Percentiles rank a stretch among this genome's conserved stretches.
Conservation (phyloP, 2,113 vertebrate species). For the Nothocercus julius region DNA sequence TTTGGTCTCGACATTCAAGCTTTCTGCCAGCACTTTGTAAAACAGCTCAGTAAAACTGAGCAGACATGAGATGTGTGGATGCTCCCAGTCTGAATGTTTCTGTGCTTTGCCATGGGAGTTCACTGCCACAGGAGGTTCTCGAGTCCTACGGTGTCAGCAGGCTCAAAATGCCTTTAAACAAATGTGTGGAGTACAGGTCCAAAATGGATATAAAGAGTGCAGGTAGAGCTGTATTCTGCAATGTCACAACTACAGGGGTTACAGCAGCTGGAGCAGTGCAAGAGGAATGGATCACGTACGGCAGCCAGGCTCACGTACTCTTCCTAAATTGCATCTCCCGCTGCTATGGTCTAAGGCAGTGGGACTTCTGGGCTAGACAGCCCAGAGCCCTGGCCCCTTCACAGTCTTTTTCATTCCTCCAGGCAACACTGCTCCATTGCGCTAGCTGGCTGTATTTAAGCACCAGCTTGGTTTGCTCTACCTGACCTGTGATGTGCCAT, state of each 20-base stretch:
- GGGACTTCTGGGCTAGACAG: not conserved
- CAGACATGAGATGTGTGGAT: not conserved
- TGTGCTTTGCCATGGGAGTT: not conserved
- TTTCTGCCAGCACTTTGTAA: not conserved
- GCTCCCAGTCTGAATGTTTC: not conserved
- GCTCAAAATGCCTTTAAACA: not conserved
- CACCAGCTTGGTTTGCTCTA: not conserved
- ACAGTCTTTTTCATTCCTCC: not conserved
- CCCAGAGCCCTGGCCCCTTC: not conserved
- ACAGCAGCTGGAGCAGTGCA: not conserved
- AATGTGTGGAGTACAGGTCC: not conserved
- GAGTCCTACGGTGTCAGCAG: not conserved
- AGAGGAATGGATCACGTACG: not conserved
- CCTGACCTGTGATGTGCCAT: accelerated
- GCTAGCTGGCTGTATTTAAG: not conserved
- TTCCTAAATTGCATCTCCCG: not conserved
- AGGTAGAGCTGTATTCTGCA: not conserved
- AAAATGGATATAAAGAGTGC: accelerated
- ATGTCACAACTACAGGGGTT: accelerated
- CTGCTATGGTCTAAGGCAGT: accelerated
- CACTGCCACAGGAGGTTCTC: not conserved
- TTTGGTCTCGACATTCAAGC: not conserved
- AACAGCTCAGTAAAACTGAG: not conserved
- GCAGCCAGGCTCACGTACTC: accelerated
- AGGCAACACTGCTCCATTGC: accelerated